Base-by-base conservation (phyloP, 2,113 vertebrate genomes). In the Cromileptes altivelis region DNA sequence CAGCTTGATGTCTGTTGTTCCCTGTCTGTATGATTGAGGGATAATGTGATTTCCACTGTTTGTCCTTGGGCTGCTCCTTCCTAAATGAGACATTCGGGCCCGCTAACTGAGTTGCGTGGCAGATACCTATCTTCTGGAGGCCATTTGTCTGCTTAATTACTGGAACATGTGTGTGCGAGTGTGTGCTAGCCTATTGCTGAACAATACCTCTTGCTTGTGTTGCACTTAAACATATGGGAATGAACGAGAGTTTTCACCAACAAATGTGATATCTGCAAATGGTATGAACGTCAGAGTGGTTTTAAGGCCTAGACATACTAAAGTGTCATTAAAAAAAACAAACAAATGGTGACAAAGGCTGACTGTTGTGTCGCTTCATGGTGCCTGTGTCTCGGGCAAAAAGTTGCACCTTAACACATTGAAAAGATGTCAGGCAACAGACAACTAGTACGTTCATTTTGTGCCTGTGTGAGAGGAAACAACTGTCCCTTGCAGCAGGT, bases 1-100 rank as follows among this genome's bases (percentile, higher is more conserved):
- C 80, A 30, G 90, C 84, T 75, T 80, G 61, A 73, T 49, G 75
- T 80, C 78, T 83, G 83, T 73, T 83, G 63, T 78, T 88, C 77
- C 25, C 80, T 4, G 75, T 81, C 86, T 75, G 80, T 69, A 60
- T 82, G 91, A 93, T 89, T 67, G 88, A 88, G 82, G 88, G 85
- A 89, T 93, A 89, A 94, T 91, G 83, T 79, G 85, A 92, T 94
- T 92, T 92, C 77, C 79, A 74, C 83, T 78, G 84, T 79, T 79
- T 90, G 82, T 91, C 91, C 90, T 80, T 57, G 70, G 88, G 89
- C 90, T 85, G 90, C 86, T 88, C 67, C 78, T 62, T 84, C 60
- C 76, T 87, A 84, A 92, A 92, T 89, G 89, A 89, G 75, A 76
- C 71, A 69, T 88, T 89, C 76, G 86, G 87, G 87, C 65, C 80